These are phyloP conservation scores for Heliconius sara DNA, from an alignment of 2,888 invertebrate species.

Conservation along the genomic window DNA sequence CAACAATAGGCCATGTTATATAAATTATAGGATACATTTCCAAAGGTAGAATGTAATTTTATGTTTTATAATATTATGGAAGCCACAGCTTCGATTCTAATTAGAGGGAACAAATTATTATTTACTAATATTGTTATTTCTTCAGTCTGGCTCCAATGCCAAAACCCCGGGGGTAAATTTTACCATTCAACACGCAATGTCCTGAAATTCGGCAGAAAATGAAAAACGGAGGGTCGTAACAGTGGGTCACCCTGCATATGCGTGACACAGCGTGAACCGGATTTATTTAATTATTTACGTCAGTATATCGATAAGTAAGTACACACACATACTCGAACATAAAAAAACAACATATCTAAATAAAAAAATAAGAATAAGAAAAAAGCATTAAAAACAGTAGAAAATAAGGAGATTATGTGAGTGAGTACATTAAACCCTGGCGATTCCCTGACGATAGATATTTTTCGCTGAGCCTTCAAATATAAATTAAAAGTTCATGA, in stretches of 20 bases:
- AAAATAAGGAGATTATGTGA: background rate
- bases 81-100: no score
- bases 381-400: no score
- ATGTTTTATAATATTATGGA: background rate
- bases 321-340: background rate
- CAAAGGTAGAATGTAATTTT: background rate
- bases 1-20: background rate
- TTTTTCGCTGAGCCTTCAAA: conserved; percentile 14
- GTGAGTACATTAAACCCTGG: background rate
- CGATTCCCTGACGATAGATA: conserved; percentile 13
- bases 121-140: no score
- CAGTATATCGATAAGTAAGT: background rate
- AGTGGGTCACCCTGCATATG: no score
- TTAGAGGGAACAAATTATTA: no score
- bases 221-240: no score
- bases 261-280: no score
- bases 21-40: background rate
- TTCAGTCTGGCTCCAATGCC: no score
- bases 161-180: no score
- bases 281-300: no score
- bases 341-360: background rate
- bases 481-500: conserved; percentile 31
- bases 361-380: background rate
- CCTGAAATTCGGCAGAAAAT: no score
- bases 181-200: no score